Evolutionary conservation across 2,888 invertebrate genomes (phyloP).

Genomic region (Panopea generosa): DNA sequence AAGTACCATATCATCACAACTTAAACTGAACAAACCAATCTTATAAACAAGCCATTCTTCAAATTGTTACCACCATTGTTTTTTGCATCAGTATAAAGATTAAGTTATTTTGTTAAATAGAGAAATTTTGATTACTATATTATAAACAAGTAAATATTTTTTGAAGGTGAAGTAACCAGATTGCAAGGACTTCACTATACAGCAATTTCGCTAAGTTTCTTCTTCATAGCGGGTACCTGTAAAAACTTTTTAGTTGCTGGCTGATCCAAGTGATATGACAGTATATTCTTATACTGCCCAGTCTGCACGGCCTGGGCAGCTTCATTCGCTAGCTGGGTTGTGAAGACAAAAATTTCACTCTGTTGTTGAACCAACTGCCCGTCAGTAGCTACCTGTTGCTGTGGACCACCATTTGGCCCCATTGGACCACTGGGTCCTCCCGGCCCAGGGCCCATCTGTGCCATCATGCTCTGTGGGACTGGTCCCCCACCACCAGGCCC

Average conservation of each 20-base stretch:
- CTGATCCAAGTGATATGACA: conserved; percentile 96
- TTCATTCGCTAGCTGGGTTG: conserved; percentile 96
- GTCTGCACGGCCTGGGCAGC: conserved; percentile 96
- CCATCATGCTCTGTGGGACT: conserved; percentile 20
- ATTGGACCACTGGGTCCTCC: conserved; percentile 40
- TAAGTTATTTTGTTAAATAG: no score
- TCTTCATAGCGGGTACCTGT: conserved; percentile 88
- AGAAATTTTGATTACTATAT: no score
- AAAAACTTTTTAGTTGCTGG: conserved; percentile 97
- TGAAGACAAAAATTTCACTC: conserved; percentile 99
- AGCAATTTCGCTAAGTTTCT: neutral
- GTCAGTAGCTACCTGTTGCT: conserved; percentile 66
- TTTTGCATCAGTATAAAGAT: no score
- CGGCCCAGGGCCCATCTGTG: conserved; percentile 23
- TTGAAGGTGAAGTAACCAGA: conserved; percentile 8
- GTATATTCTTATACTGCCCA: conserved; percentile 95
- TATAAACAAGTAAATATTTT: no score
- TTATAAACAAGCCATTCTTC: no score
- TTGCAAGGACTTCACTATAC: conserved; percentile 12
- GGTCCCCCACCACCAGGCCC: conserved; percentile 35
- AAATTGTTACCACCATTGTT: no score
- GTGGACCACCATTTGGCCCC: conserved; percentile 31
- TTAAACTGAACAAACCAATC: no score
- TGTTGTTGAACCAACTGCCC: conserved; percentile 90
- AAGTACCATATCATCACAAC: no score